Conservation (phyloP, 2,888 invertebrate genomes). For the Epirrita christyi region DNA sequence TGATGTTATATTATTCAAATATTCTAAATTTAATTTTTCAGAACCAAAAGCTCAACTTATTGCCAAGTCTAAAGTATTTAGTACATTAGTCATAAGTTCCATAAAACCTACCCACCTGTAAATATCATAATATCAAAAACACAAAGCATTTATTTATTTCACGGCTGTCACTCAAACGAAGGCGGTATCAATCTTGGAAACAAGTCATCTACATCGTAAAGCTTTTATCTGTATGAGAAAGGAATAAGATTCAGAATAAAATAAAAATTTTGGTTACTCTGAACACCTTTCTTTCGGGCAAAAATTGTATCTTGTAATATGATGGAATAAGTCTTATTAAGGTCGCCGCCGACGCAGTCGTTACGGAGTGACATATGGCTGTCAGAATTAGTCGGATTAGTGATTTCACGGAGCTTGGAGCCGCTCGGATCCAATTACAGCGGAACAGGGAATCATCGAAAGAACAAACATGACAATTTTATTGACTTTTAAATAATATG, state of each 20-base stretch:
- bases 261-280: background rate
- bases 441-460: slow-evolving; percentile 68
- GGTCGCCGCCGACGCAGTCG: slow-evolving; percentile 58
- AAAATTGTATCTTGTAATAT: slow-evolving; percentile 39
- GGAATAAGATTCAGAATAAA: slow-evolving; percentile 15
- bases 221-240: slow-evolving; percentile 27
- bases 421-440: slow-evolving; percentile 79
- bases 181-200: slow-evolving; percentile 54
- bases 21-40: background rate
- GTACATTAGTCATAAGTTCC: slow-evolving; percentile 32
- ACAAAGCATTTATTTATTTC: slow-evolving; percentile 62
- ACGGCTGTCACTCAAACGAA: slow-evolving; percentile 60
- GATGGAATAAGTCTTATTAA: slow-evolving; percentile 33
- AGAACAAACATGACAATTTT: slow-evolving; percentile 68
- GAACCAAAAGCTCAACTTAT: background rate
- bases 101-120: slow-evolving; percentile 27
- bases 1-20: background rate
- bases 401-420: slow-evolving; percentile 79
- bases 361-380: slow-evolving; percentile 82
- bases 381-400: slow-evolving; percentile 84
- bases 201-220: slow-evolving; percentile 32
- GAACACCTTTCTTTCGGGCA: slow-evolving; percentile 35
- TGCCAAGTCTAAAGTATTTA: slow-evolving; percentile 12
- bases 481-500: slow-evolving; percentile 61
- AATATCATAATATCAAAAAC: slow-evolving; percentile 41